Percentiles rank a stretch among this genome's conserved stretches.
These are phyloP conservation scores for Cataglyphis rosenhaueri DNA, from an alignment of 2,888 invertebrate species.

Conservation along the genomic window DNA sequence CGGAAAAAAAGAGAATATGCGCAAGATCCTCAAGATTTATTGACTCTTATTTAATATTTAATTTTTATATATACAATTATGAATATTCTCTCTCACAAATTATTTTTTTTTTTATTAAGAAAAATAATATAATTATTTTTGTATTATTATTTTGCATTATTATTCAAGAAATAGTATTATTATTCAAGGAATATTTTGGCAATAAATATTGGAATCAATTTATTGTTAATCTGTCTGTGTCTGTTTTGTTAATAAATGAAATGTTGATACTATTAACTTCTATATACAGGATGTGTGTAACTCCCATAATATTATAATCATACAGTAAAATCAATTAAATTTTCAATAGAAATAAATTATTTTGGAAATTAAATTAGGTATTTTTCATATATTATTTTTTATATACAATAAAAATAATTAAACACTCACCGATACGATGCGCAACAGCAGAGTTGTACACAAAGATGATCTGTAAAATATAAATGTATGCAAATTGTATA, in stretches of 20 bases:
- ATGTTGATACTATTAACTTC: background rate
- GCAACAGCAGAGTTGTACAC: background rate
- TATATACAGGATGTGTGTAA: background rate
- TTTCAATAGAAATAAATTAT: too few relatives aligned
- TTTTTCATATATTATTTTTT: background rate
- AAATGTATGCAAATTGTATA: background rate
- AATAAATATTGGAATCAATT: background rate
- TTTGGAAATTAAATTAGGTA: background rate
- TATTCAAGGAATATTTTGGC: too few relatives aligned
- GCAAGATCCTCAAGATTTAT: constrained; percentile 44
- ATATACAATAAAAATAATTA: background rate
- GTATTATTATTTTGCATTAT: too few relatives aligned
- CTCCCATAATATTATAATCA: background rate
- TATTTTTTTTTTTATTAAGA: background rate
- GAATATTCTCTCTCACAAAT: background rate
- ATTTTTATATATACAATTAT: background rate
- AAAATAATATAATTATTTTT: background rate
- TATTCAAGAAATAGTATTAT: too few relatives aligned
- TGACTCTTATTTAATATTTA: background rate
- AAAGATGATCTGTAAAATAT: background rate
- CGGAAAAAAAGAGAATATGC: constrained; percentile 8
- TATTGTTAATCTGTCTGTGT: background rate
- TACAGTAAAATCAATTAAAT: background rate
- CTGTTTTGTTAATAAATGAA: background rate
- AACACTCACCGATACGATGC: background rate